Base-by-base conservation (phyloP, 23 tunicate genomes). In the Ascidia mentula region DNA sequence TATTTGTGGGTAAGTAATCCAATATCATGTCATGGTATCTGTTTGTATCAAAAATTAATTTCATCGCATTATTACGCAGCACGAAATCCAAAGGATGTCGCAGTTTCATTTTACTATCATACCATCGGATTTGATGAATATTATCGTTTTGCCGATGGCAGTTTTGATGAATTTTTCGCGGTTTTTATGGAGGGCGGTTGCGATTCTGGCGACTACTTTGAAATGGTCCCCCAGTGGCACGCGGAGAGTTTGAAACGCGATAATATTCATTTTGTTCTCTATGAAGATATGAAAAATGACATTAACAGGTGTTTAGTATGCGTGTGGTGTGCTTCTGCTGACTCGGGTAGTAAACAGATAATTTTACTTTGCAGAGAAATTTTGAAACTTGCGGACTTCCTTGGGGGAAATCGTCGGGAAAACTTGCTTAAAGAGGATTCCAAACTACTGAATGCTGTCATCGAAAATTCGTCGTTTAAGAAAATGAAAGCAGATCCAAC, bases 161-260 rank as follows among this genome's bases (percentile, higher is more conserved):
- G 36, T 24, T 88, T 88, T 72, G 93, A 88, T 37, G 93, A 88
- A 33, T 88, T 37, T 39, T 88, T 88, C 40, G 93, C 82, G 31
- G 45, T 88, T 2, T 77, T 82, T 59, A 72, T 82, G n/a, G 37
- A 59, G 34, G 93, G 93, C 13, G 40, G 53, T 18, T 77, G 81
- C 36, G 92, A 87, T 65, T 87, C 38, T 17, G 86, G 86, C 60
- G 87, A 88, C 72, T 88, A 82, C 36, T 88, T 88, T 40, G 35
- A 82, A 46, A 38, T 82, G 76, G 87, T 77, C 0, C 36, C 93
- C 18, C 79, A 82, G 46, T 88, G 93, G 93, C 77, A 32, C 45
- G 75, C 40, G 22, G 34, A 70, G 53, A 82, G 93, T 60, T 34
- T 76, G 78, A 36, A 46, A 24, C 37, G 45, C 30, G 40, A 45